Conservation (phyloP, 2,797 vertebrate genomes). For the Eulemur rubriventer region DNA sequence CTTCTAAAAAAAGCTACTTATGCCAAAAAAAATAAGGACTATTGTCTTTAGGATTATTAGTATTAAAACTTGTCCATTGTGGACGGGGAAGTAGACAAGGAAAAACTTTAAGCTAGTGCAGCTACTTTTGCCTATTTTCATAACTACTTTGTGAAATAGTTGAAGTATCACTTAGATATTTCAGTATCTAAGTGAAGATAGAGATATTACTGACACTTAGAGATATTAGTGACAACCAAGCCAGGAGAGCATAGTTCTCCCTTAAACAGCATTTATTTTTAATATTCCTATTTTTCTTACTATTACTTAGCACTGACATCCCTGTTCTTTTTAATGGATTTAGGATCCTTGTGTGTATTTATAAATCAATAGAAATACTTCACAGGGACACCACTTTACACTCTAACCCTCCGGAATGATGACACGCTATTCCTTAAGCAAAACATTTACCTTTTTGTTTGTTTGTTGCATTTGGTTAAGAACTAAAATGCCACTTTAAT, state of each 20-base stretch:
- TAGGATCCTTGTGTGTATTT: constrained; percentile 39
- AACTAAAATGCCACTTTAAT: constrained; percentile 70
- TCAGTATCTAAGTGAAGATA: too few species aligned
- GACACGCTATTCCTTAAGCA: constrained; percentile 59
- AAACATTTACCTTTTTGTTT: constrained; percentile 23
- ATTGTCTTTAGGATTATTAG: neutral
- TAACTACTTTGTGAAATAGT: neutral
- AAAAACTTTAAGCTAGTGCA: neutral
- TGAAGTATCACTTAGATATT: neutral
- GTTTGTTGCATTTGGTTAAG: constrained; percentile 54
- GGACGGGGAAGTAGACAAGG: neutral
- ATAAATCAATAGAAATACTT: constrained; percentile 70
- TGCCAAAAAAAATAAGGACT: neutral
- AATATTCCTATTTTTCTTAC: constrained; percentile 18
- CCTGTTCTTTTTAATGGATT: constrained; percentile 54
- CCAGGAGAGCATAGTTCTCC: neutral
- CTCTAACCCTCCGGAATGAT: constrained; percentile 47
- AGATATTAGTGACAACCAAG: neutral
- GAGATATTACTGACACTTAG: too few species aligned
- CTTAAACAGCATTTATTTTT: constrained; percentile 47
- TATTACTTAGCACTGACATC: constrained; percentile 69
- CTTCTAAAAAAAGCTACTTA: neutral
- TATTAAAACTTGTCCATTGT: neutral
- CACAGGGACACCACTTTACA: constrained; percentile 57
- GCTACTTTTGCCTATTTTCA: neutral